Conservation (phyloP, 2,113 vertebrate genomes). For the Hippocampus guttulatus region DNA sequence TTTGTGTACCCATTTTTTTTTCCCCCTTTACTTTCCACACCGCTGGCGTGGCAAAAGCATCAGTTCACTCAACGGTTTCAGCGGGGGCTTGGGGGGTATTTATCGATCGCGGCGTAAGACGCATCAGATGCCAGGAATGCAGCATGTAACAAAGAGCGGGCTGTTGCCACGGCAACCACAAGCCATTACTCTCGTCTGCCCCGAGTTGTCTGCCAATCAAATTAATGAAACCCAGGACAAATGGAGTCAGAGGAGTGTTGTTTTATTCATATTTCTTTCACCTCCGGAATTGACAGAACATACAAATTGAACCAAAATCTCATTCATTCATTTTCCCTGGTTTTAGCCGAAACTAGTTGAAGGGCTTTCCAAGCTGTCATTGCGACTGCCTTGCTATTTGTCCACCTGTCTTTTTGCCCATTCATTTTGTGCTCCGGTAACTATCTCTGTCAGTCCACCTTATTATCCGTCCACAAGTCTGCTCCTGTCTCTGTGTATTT, state of each 20-base stretch:
- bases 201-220: constrained; percentile 64
- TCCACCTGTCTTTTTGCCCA: constrained; percentile 55
- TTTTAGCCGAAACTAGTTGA: constrained; percentile 18
- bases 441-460: constrained; percentile 57
- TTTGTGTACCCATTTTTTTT: background rate
- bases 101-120: constrained; percentile 63
- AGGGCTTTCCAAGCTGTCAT: constrained; percentile 53
- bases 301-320: constrained; percentile 31
- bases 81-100: constrained; percentile 40
- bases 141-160: constrained; percentile 69
- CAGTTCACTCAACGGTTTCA: constrained; percentile 52
- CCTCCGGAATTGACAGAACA: constrained; percentile 8
- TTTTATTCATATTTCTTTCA: constrained; percentile 24
- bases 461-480: constrained; percentile 58
- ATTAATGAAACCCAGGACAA: constrained; percentile 51
- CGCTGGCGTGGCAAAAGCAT: constrained; percentile 49
- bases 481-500: constrained; percentile 55
- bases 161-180: constrained; percentile 71
- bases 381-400: constrained; percentile 50
- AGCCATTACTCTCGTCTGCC: constrained; percentile 61
- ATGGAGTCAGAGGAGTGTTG: background rate
- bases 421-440: constrained; percentile 57
- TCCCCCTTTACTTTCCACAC: constrained; percentile 7
- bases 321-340: constrained; percentile 21
- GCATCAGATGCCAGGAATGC: constrained; percentile 70